Evolutionary conservation across 2,113 vertebrate genomes (phyloP).

Genomic region (Monarcha castaneiventris): DNA sequence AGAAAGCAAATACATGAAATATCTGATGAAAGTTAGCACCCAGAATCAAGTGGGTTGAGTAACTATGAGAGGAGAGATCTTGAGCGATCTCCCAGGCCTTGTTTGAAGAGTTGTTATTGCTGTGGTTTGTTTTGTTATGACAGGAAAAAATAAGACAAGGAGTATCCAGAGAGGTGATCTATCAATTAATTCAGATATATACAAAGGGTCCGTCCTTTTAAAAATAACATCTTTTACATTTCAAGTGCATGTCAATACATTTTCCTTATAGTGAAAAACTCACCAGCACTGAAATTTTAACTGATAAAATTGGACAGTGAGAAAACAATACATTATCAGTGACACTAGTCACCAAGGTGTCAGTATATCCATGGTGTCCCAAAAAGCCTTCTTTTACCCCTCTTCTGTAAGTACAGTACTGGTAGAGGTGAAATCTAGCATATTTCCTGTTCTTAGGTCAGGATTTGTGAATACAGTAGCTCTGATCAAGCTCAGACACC

Average conservation of each 20-base stretch:
- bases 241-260: background rate
- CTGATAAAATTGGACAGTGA: background rate
- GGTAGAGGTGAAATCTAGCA: background rate
- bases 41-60: background rate
- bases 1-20: background rate
- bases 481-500: background rate
- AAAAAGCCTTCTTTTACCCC: background rate
- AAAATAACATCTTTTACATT: background rate
- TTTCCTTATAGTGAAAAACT: background rate
- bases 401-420: background rate
- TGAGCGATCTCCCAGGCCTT: background rate
- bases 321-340: background rate
- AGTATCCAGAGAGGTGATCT: background rate
- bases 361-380: background rate
- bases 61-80: background rate
- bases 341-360: background rate
- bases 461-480: background rate
- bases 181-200: background rate
- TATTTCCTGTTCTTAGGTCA: background rate
- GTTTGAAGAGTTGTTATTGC: background rate
- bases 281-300: background rate
- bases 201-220: background rate
- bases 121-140: background rate
- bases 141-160: background rate
- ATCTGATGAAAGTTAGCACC: background rate